Evolutionary conservation across 2,888 invertebrate species (phyloP).

Genomic region (Drosophila imparisetae): DNA sequence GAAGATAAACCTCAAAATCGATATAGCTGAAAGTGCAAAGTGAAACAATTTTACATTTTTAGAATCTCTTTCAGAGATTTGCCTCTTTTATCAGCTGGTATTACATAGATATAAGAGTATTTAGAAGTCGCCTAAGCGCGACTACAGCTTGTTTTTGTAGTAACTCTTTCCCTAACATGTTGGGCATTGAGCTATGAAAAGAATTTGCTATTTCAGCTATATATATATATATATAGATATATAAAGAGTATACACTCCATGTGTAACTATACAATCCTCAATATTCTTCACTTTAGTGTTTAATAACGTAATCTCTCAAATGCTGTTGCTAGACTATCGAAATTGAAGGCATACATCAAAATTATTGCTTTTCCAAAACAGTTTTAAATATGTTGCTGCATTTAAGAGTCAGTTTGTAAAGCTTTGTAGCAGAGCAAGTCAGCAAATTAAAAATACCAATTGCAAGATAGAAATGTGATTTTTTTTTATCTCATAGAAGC

Average conservation of each 20-base stretch:
- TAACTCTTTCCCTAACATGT: background rate
- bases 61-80: background rate
- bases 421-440: background rate
- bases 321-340: background rate
- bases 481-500: background rate
- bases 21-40: background rate
- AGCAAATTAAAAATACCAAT: background rate
- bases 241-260: background rate
- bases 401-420: background rate
- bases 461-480: background rate
- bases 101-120: background rate
- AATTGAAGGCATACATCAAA: background rate
- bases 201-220: background rate
- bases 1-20: background rate
- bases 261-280: accelerated
- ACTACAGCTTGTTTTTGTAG: background rate
- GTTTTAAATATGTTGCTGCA: background rate
- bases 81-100: background rate
- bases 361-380: background rate
- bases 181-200: background rate
- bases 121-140: background rate
- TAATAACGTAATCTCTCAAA: background rate
- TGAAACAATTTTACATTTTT: background rate
- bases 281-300: background rate
- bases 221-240: background rate